A percentile compares a stretch with the other conserved stretches of the same genome.
Conservation (phyloP, 2,113 vertebrate genomes). For the Talpa occidentalis region DNA sequence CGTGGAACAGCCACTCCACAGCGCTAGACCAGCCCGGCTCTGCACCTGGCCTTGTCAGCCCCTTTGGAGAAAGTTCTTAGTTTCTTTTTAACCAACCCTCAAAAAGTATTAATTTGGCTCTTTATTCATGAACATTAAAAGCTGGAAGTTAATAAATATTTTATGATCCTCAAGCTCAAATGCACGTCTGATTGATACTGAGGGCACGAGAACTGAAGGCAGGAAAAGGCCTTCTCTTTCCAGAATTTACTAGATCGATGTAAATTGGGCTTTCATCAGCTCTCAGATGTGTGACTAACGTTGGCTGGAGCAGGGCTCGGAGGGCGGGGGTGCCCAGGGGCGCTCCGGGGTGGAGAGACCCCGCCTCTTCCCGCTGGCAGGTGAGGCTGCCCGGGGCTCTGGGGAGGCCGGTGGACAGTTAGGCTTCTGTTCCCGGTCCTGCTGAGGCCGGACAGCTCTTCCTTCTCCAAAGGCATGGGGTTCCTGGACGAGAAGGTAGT, state of each 20-base stretch:
- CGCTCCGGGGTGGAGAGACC: fast-evolving
- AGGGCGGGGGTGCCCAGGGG: fast-evolving
- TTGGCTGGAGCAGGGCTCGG: fast-evolving
- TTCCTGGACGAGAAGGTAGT: too few relatives aligned
- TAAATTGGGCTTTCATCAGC: neutral
- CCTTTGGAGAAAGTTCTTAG: slow-evolving; percentile 41
- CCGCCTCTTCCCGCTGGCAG: fast-evolving
- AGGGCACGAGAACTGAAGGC: neutral
- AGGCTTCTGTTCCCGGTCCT: too few relatives aligned
- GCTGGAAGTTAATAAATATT: slow-evolving; percentile 72
- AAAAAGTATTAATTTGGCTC: slow-evolving; percentile 76
- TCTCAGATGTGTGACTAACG: fast-evolving
- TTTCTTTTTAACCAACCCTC: slow-evolving; percentile 70
- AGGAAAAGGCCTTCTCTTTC: neutral
- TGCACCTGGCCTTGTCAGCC: neutral
- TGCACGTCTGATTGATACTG: neutral
- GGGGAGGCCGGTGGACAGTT: fast-evolving
- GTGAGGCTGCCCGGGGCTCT: neutral
- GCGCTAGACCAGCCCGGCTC: neutral
- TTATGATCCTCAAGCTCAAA: slow-evolving; percentile 50
- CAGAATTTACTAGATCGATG: slow-evolving; percentile 3
- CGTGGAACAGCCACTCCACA: fast-evolving
- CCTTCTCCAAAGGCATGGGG: neutral
- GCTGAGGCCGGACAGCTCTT: neutral
- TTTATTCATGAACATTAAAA: slow-evolving; percentile 73